Evolutionary conservation across 2,888 invertebrate genomes (phyloP).

Genomic region (Hymenopus coronatus): DNA sequence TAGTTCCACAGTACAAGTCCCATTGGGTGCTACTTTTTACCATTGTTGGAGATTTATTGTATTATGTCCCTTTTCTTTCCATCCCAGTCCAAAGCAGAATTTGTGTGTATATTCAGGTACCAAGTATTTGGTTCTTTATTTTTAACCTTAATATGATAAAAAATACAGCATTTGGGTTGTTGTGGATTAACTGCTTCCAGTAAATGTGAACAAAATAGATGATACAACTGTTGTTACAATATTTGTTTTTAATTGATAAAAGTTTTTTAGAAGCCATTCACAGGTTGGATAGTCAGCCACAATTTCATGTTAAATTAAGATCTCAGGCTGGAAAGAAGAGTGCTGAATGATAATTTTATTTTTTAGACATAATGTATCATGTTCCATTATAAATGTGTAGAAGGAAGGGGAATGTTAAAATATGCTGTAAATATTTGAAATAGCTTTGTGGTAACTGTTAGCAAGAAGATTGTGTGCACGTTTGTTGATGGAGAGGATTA

Average conservation of each 20-base stretch:
- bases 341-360: neutral
- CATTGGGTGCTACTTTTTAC: neutral
- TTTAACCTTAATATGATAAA: neutral
- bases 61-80: neutral
- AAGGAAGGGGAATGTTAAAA: slow-evolving; percentile 5
- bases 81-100: neutral
- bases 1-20: neutral
- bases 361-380: slow-evolving; percentile 12
- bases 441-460: slow-evolving; percentile 18
- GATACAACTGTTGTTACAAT: neutral
- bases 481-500: neutral
- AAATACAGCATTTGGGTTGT: neutral
- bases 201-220: neutral
- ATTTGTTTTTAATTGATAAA: neutral
- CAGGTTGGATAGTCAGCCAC: neutral
- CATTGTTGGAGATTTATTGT: neutral
- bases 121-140: neutral
- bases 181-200: neutral
- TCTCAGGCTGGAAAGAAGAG: neutral
- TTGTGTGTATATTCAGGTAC: neutral
- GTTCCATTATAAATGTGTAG: slow-evolving; percentile 15
- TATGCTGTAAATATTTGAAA: slow-evolving; percentile 13
- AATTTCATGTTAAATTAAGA: neutral
- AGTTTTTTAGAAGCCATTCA: neutral
- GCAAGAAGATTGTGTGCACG: neutral